Base-by-base conservation (phyloP, 2,888 invertebrate genomes). In the Myathropa florea region DNA sequence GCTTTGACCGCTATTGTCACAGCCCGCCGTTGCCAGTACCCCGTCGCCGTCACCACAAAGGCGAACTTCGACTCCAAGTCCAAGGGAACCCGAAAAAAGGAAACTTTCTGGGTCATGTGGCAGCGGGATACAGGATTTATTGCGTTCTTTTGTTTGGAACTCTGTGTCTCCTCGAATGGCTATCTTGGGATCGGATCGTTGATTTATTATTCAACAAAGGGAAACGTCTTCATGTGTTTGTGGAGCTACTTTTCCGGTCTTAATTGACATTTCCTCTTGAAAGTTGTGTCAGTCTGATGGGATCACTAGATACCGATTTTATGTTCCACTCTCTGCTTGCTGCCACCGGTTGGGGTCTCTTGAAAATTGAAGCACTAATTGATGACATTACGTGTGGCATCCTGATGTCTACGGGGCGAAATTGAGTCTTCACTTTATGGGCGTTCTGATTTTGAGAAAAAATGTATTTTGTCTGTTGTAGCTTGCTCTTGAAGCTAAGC, bases 71-170 rank as follows among this genome's bases (percentile, higher is more conserved):
- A 46, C 18, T 46, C 18, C 26, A 39, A 53, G 46, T 23, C 23
- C 21, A 64, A 14, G 18, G 6, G 53, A 23, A 64, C 57, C 7
- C n/a, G 26, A 57, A 60, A 60, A 18, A 28, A 24, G n/a, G 28
- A 26, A 28, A 65, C 59, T 65, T 75, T 75, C 75, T 65, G 59
- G 75, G 75, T 65, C 59, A 65, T 65, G 75, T 75, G 57, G 57
- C 26, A 65, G 65, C 28, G 18, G 36, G 75, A 57, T 39, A 59
- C 55, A 75, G 39, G 33, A 46, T 75, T 65, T 65, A 75, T 75
- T 30, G 28, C 23, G 28, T 65, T 65, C 39, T 10, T 59, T 26
- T 75, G 21, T n/a, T 26, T 39, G 46, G 65, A 14, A 75, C 63
- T 68, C 36, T 75, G 57, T 65, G 57, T 67, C 59, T 39, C 39